Conservation (phyloP, 2,888 invertebrate species). For the Agonum fuliginosum region DNA sequence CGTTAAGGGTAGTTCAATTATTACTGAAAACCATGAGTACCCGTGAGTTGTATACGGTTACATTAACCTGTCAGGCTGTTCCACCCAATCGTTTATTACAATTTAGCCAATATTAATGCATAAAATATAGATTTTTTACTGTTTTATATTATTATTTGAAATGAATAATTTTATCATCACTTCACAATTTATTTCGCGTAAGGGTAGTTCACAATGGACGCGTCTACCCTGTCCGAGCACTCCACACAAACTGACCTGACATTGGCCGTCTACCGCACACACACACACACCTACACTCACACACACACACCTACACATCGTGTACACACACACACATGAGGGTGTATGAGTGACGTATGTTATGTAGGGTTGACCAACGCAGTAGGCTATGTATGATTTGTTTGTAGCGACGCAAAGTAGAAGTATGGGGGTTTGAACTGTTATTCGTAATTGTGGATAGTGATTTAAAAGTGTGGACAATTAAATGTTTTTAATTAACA, state of each 20-base stretch:
- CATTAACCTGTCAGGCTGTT: too few species aligned
- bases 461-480: too few species aligned
- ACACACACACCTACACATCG: constrained; percentile 7
- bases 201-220: not conserved
- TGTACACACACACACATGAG: not conserved
- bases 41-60: too few species aligned
- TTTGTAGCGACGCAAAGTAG: constrained; percentile 34
- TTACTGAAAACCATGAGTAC: too few species aligned
- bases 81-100: too few species aligned
- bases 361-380: too few species aligned
- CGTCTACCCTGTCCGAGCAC: not conserved
- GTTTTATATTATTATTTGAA: not conserved
- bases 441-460: too few species aligned
- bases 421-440: not conserved
- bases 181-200: not conserved
- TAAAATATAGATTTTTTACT: not conserved
- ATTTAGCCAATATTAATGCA: too few species aligned
- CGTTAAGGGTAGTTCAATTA: too few species aligned
- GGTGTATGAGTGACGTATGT: not conserved
- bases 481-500: too few species aligned
- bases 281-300: not conserved
- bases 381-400: too few species aligned
- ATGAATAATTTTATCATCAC: not conserved
- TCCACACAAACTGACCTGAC: constrained; percentile 55
- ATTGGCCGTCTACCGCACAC: constrained; percentile 22